Percentiles rank a stretch among this genome's conserved stretches.
Conservation (phyloP, 2,797 vertebrate species). For the Enteromius anoplus region DNA sequence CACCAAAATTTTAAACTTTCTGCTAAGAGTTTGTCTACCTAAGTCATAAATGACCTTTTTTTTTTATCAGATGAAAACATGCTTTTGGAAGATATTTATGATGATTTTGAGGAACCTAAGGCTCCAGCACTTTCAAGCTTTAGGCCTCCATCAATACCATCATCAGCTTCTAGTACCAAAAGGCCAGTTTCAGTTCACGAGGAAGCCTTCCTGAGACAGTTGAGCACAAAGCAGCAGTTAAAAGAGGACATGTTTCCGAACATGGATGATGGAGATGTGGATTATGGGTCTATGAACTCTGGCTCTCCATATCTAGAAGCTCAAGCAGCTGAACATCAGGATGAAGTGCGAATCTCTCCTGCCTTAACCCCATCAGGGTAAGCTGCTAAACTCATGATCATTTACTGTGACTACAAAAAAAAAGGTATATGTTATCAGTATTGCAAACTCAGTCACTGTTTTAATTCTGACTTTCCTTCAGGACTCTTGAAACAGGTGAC, state of each 20-base stretch:
- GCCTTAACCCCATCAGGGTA: constrained; percentile 64
- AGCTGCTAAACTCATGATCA: constrained; percentile 25
- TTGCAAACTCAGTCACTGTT: background rate
- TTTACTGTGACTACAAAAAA: no score
- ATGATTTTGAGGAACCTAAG: constrained; percentile 41
- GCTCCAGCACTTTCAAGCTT: constrained; percentile 9
- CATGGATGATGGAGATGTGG: constrained; percentile 16
- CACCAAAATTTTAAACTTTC: background rate
- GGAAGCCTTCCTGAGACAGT: constrained; percentile 30
- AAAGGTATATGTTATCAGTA: background rate
- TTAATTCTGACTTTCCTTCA: constrained; percentile 21
- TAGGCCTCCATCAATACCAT: constrained; percentile 15
- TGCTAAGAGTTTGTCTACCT: background rate
- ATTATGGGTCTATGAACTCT: constrained; percentile 15
- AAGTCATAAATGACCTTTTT: constrained; percentile 43
- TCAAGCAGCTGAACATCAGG: background rate
- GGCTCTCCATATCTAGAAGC: constrained; percentile 31
- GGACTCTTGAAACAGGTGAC: constrained; percentile 49
- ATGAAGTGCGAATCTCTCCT: constrained; percentile 7
- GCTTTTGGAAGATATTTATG: background rate
- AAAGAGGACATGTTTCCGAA: background rate
- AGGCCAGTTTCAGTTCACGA: constrained; percentile 20
- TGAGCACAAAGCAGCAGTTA: background rate
- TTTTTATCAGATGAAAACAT: constrained; percentile 11
- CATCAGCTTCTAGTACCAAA: background rate